Evolutionary conservation across 1,140 invertebrate species (phyloP).

Genomic region (Carposina sasakii): DNA sequence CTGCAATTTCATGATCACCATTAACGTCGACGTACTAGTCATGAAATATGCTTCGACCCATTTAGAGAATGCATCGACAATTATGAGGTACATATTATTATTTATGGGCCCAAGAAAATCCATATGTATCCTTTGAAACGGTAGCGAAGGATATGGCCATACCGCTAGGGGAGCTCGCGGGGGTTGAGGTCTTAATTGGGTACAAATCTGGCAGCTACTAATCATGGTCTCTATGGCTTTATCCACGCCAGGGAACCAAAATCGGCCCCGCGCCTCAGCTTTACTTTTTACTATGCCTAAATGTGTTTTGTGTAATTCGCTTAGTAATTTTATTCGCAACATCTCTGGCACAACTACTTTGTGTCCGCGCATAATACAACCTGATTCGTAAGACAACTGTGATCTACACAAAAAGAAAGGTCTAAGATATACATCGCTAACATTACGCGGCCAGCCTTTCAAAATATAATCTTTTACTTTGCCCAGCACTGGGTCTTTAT

Average conservation of each 20-base stretch:
- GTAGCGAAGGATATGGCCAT: slow-evolving; percentile 27
- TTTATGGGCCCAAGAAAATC: slow-evolving; percentile 38
- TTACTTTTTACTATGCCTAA: slow-evolving; percentile 60
- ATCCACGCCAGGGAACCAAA: slow-evolving; percentile 64
- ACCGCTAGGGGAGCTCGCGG: background rate
- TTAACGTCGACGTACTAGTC: background rate
- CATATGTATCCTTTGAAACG: slow-evolving; percentile 31
- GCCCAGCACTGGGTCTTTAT: too few relatives aligned
- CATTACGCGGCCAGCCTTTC: background rate
- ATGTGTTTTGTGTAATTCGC: slow-evolving; percentile 42
- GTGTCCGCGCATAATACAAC: slow-evolving; percentile 1
- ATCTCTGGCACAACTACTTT: background rate
- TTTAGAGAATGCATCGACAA: slow-evolving; percentile 33
- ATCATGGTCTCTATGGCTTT: slow-evolving; percentile 39
- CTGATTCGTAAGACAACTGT: background rate
- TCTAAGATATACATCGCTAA: background rate
- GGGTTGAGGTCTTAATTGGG: background rate
- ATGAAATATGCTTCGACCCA: slow-evolving; percentile 26
- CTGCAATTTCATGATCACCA: background rate
- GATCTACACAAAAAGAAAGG: background rate
- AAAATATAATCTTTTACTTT: background rate
- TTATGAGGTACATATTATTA: slow-evolving; percentile 32
- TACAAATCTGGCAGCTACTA: background rate
- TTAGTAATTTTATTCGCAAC: background rate
- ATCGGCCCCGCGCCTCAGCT: slow-evolving; percentile 35